Percentiles rank a stretch among this genome's conserved stretches.
Conservation (phyloP, 2,797 vertebrate genomes). For the Lophotriccus pileatus region DNA sequence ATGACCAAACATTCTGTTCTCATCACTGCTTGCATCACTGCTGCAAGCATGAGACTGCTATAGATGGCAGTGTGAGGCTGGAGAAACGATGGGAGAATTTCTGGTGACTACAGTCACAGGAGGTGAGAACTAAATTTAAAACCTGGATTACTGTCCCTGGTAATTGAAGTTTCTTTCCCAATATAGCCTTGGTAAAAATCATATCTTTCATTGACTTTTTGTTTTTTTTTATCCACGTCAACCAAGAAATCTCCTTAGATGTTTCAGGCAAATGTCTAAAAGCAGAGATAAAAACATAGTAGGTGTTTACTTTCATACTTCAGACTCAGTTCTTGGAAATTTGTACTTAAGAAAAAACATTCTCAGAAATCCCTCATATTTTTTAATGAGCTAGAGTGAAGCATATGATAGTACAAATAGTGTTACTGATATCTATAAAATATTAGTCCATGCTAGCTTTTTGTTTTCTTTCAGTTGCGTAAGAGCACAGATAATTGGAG, state of each 20-base stretch:
- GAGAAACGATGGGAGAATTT: background rate
- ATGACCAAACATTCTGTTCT: fast-evolving
- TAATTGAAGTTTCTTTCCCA: background rate
- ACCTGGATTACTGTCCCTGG: background rate
- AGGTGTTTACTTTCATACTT: background rate
- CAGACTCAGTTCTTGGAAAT: background rate
- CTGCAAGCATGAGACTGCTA: background rate
- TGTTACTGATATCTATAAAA: background rate
- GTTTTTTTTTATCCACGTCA: background rate
- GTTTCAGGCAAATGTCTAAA: background rate
- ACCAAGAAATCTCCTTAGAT: background rate
- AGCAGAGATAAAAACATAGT: background rate
- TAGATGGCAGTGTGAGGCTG: slow-evolving; percentile 31
- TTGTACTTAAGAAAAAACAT: background rate
- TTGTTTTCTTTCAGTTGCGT: background rate
- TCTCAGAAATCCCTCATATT: background rate
- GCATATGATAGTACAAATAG: background rate
- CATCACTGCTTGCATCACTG: background rate
- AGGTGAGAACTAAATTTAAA: background rate
- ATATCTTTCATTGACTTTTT: background rate
- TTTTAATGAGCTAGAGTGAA: background rate
- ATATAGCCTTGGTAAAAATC: background rate
- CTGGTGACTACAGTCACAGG: background rate
- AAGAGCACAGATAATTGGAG: background rate
- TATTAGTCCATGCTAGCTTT: background rate